These are phyloP conservation scores for Automeris io DNA, from an alignment of 2,888 invertebrate species.

Conservation along the genomic window DNA sequence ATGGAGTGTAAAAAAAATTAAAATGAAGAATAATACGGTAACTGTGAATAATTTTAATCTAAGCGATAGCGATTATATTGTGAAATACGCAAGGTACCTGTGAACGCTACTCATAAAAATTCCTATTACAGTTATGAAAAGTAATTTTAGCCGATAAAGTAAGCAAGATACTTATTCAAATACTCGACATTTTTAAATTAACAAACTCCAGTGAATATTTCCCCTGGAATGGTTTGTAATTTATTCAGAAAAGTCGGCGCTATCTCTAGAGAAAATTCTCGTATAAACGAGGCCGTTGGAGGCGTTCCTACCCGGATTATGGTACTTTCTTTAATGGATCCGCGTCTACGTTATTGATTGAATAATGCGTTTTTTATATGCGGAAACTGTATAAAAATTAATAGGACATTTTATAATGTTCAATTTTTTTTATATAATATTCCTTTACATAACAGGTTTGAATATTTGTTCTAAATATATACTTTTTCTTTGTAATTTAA, in stretches of 20 bases:
- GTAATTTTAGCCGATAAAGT: slow-evolving; percentile 10
- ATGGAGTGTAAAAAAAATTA: too few species aligned
- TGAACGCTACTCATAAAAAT: slow-evolving; percentile 6
- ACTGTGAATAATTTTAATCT: neutral
- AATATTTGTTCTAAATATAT: neutral
- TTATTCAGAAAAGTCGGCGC: slow-evolving; percentile 16
- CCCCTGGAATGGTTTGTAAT: slow-evolving; percentile 16
- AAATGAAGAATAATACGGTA: too few species aligned
- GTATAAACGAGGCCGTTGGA: slow-evolving; percentile 5
- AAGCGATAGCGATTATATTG: neutral
- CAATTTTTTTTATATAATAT: neutral
- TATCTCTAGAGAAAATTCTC: slow-evolving; percentile 12
- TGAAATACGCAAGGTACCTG: neutral
- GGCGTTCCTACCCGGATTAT: slow-evolving; percentile 18
- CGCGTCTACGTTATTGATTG: slow-evolving; percentile 23
- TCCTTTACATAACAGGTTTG: neutral
- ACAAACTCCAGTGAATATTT: slow-evolving; percentile 21
- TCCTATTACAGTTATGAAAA: slow-evolving; percentile 10
- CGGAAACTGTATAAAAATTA: neutral
- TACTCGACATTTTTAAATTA: slow-evolving; percentile 24
- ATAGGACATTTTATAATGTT: neutral
- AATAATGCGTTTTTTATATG: slow-evolving; percentile 10
- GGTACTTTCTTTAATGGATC: slow-evolving; percentile 24
- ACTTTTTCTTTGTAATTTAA: neutral
- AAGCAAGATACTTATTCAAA: slow-evolving; percentile 18